Evolutionary conservation across 1,140 invertebrate species (phyloP).

Genomic region (Danaus plexippus): DNA sequence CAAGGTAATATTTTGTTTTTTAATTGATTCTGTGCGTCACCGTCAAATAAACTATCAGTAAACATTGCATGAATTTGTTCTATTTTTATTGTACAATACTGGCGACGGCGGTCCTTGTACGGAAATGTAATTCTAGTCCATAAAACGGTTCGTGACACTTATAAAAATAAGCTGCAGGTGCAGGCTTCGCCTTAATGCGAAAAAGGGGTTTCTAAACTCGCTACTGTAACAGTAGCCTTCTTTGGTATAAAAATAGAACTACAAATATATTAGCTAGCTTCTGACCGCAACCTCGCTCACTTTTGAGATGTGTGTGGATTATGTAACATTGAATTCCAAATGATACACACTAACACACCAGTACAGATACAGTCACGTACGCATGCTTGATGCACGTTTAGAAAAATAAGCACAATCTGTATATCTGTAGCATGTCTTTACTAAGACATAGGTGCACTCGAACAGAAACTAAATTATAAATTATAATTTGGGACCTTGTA

Average conservation of each 20-base stretch:
- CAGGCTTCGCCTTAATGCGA: not conserved
- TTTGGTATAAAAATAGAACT: too few species aligned
- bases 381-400: too few species aligned
- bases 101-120: slow-evolving; percentile 13
- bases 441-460: too few species aligned
- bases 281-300: not conserved
- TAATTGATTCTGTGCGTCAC: too few species aligned
- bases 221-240: slow-evolving; percentile 5
- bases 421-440: too few species aligned
- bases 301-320: slow-evolving; percentile 16
- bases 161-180: slow-evolving; percentile 38
- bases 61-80: slow-evolving; percentile 6
- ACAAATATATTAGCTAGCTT: too few species aligned
- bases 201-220: not conserved
- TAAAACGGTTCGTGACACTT: slow-evolving; percentile 54
- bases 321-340: slow-evolving; percentile 14
- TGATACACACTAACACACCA: too few species aligned
- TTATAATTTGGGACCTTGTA: too few species aligned
- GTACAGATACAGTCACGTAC: too few species aligned
- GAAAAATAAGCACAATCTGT: too few species aligned
- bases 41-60: not conserved
- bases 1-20: too few species aligned
- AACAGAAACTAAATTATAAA: too few species aligned
- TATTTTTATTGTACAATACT: slow-evolving; percentile 13
- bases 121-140: slow-evolving; percentile 36